Percentiles rank a stretch among this genome's conserved stretches.
These are phyloP conservation scores for Neolamprologus sp. DNA, from an alignment of 2,113 vertebrate species.

Conservation along the genomic window DNA sequence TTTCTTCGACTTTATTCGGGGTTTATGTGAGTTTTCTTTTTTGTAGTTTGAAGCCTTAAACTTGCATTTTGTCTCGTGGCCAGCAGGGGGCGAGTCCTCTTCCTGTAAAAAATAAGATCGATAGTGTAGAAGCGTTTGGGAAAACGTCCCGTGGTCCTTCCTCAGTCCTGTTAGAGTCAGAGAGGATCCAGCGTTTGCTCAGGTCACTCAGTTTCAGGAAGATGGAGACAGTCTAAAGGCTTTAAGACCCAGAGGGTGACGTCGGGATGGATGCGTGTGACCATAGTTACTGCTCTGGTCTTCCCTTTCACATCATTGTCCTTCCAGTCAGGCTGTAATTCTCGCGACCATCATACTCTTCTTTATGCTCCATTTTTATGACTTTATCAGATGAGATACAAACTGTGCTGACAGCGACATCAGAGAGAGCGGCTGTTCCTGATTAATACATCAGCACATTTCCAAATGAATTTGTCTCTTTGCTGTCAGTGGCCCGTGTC, in stretches of 20 bases:
- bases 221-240: neutral
- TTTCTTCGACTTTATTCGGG: neutral
- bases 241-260: neutral
- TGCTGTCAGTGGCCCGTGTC: neutral
- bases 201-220: neutral
- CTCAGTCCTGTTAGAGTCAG: neutral
- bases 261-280: neutral
- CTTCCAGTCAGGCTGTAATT: neutral
- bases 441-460: neutral
- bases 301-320: accelerated
- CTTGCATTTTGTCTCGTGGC: neutral
- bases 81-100: neutral
- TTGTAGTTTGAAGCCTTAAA: neutral
- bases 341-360: neutral
- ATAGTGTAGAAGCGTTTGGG: accelerated
- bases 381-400: neutral
- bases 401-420: neutral
- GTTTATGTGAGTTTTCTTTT: neutral
- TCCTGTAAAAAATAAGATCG: accelerated
- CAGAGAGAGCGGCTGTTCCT: neutral
- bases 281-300: neutral
- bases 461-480: neutral
- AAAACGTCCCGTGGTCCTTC: accelerated
- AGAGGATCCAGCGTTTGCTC: neutral
- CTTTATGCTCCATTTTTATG: neutral